phyloP scores from a whole-genome alignment of 2,113 vertebrate genomes.

The Gracilinanus agilis region DNA sequence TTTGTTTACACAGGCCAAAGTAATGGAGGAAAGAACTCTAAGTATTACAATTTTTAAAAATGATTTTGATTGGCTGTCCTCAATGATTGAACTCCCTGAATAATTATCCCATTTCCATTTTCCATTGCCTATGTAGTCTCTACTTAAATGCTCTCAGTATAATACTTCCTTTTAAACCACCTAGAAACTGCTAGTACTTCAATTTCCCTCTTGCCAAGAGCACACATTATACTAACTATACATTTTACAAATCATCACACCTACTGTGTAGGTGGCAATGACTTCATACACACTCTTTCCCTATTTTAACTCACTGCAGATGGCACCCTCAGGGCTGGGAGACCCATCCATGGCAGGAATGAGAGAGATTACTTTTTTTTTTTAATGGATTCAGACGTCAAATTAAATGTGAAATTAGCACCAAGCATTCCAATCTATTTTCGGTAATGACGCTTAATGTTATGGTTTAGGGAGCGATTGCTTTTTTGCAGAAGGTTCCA shows the following conservation, averaged over 20 bases:
- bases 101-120: not conserved
- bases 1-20: not conserved
- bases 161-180: slow-evolving; percentile 44
- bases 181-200: slow-evolving; percentile 27
- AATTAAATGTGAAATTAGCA: slow-evolving; percentile 65
- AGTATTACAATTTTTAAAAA: no score
- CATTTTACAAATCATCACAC: slow-evolving; percentile 67
- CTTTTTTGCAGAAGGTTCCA: slow-evolving; percentile 46
- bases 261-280: slow-evolving; percentile 26
- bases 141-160: not conserved
- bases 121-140: not conserved
- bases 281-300: not conserved
- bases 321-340: slow-evolving; percentile 23
- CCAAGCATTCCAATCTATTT: slow-evolving; percentile 69
- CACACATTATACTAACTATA: slow-evolving; percentile 31
- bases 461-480: slow-evolving; percentile 22
- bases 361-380: slow-evolving; percentile 53
- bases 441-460: slow-evolving; percentile 56
- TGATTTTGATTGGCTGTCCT: not conserved
- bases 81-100: not conserved
- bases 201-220: slow-evolving; percentile 29
- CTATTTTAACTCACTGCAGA: slow-evolving; percentile 44
- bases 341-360: not conserved
- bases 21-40: not conserved
- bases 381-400: slow-evolving; percentile 46